Evolutionary conservation across 2,888 invertebrate genomes (phyloP), one percentile per base, ranked within the genome.

Genomic region (Macrosiphum euphorbiae): DNA sequence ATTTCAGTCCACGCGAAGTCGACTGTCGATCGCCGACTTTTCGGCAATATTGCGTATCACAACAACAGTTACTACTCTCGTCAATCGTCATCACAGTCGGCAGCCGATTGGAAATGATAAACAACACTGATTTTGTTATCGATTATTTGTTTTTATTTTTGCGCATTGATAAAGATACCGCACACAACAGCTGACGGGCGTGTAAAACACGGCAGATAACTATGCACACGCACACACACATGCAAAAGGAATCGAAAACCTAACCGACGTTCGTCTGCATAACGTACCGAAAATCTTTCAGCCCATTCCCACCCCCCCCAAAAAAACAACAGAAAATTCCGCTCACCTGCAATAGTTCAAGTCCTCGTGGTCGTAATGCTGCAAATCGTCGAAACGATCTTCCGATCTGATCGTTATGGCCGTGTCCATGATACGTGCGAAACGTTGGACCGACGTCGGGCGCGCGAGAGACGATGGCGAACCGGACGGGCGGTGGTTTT

Each of bases 361-460:
- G 52, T 95, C 95, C 92, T 95, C 95, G 87, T 95, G 95, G 94
- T 95, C 95, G 94, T 95, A 95, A 11, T 95, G 95, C 89, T 95
- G 95, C 92, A 95, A 94, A 94, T 95, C 95, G 94, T 95, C 95
- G 92, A 95, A 95, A 92, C 95, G 95, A 91, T 95, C 95, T 95
- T 95, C 93, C 95, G 95, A 94, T 95, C 95, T 95, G 94, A 95
- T 94, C 95, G 95, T 94, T 90, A 94, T 90, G n/a, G 94, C 94
- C 41, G 94, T 94, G 90, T 94, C 94, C 94, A 94, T 94, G 78
- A 20, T 78, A 78, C 78, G 67, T 67, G 67, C 67, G 67, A n/a
- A 67, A 67, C 67, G 78, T 20, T 35, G 78, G 35, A 2, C 35
- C 78, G 35, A 78, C 67, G 61, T 20, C 58, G 7, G n/a, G 55